Base-by-base conservation (phyloP, 1,140 invertebrate species). In the Ceratoteleas bidentatus region DNA sequence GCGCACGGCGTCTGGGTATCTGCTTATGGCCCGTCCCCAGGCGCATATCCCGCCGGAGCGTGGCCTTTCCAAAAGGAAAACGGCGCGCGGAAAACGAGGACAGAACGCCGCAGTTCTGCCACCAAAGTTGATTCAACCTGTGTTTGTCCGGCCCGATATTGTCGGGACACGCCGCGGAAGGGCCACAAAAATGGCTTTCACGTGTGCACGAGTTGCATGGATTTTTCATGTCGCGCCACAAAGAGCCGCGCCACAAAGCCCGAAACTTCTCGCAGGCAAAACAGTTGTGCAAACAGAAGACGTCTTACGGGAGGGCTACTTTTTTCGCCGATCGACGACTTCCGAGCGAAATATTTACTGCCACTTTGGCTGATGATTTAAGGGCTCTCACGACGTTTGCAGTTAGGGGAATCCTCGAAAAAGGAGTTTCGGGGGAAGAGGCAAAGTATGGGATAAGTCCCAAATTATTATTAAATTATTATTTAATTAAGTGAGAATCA, bases 221-320 rank as follows among this genome's bases (percentile, higher is more conserved):
- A 82, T 73, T 68, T 69, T 73, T 53, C 61, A 69, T 82, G 73
- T 77, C 57, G 66, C 79, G 62, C 54, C 50, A 68, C 79, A 73
- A 76, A 76, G 54, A 53, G 38, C 8, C 24, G 43, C 15, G n/a
- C 62, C 69, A 58, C 61, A 62, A 82, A 74, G 62, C 16, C 69
- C n/a, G n/a, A 70, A 73, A 74, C 73, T 82, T 57, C 50, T 68
- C 47, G 43, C 34, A 76, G 72, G 61, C 54, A 68, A 73, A 77
- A 82, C 80, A 82, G 73, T 77, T 77, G 80, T 77, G 74, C 68
- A 62, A 82, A 82, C 64, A 77, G 68, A 77, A 82, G 68, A 15
- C 40, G 54, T 68, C 45, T 82, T 72, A 74, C 38, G 58, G 60
- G 60, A n/a, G n/a, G n/a, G n/a, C n/a, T n/a, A n/a, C 56, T 65